phyloP scores from a whole-genome alignment of 2,113 vertebrate species.

The Hemibagrus wyckioides region DNA sequence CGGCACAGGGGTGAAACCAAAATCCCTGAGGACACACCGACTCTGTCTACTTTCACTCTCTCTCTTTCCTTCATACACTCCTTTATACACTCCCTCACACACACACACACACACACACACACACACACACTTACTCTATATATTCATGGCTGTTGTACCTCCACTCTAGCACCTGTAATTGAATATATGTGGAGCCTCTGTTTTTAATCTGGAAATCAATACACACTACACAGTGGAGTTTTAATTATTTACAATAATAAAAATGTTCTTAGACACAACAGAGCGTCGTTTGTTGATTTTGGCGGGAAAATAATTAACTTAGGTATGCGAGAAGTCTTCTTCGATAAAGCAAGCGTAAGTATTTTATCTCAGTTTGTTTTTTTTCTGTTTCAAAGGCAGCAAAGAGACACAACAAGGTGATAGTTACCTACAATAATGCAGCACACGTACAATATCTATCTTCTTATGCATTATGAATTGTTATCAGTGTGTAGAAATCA shows the following conservation, averaged over 20 bases:
- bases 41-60: slow-evolving; percentile 12
- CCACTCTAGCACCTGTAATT: background rate
- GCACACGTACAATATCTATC: too few species aligned
- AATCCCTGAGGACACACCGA: slow-evolving; percentile 34
- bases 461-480: too few species aligned
- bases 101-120: background rate
- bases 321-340: background rate
- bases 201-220: slow-evolving; percentile 10
- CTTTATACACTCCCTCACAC: slow-evolving; percentile 15
- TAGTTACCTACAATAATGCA: too few species aligned
- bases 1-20: slow-evolving; percentile 49
- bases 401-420: too few species aligned
- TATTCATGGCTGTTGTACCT: background rate
- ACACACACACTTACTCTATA: background rate
- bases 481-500: too few species aligned
- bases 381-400: too few species aligned
- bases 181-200: too few species aligned
- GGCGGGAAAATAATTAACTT: background rate
- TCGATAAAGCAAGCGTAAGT: background rate
- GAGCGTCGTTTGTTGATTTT: background rate
- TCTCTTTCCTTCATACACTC: slow-evolving; percentile 1
- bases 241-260: too few species aligned
- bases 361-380: background rate
- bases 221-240: background rate
- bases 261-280: background rate